These are phyloP conservation scores for Axea sp. DNA, from an alignment of 2,888 invertebrate species.

Conservation along the genomic window DNA sequence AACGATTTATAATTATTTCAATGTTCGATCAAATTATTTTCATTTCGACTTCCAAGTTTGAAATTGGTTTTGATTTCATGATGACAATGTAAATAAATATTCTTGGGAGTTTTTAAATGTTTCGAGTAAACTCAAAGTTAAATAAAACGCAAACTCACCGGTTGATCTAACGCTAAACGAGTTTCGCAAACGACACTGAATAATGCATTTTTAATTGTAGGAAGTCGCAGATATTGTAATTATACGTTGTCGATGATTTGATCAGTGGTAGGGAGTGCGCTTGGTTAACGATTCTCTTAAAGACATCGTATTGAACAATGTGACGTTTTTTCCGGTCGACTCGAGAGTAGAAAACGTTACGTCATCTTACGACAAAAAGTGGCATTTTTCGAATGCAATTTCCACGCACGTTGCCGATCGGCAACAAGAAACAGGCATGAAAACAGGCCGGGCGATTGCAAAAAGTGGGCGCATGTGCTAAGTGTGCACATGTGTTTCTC, in stretches of 20 bases:
- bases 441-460: conserved; percentile 27
- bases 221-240: conserved; percentile 53
- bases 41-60: too few species aligned
- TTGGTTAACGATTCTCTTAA: conserved; percentile 29
- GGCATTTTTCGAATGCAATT: conserved; percentile 42
- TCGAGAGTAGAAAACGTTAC: conserved; percentile 18
- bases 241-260: conserved; percentile 30
- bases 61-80: too few species aligned
- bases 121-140: too few species aligned
- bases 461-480: conserved; percentile 49
- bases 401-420: conserved; percentile 36
- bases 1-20: too few species aligned
- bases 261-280: background rate
- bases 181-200: conserved; percentile 40
- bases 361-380: conserved; percentile 33
- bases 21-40: too few species aligned
- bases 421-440: conserved; percentile 17
- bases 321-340: conserved; percentile 20
- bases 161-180: conserved; percentile 34
- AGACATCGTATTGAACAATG: conserved; percentile 43
- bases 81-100: too few species aligned
- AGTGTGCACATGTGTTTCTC: conserved; percentile 50
- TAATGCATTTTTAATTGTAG: conserved; percentile 54
- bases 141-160: conserved; percentile 16
- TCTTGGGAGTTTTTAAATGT: too few species aligned